Conservation (phyloP, 1,140 invertebrate genomes). For the Drosophila aff. region DNA sequence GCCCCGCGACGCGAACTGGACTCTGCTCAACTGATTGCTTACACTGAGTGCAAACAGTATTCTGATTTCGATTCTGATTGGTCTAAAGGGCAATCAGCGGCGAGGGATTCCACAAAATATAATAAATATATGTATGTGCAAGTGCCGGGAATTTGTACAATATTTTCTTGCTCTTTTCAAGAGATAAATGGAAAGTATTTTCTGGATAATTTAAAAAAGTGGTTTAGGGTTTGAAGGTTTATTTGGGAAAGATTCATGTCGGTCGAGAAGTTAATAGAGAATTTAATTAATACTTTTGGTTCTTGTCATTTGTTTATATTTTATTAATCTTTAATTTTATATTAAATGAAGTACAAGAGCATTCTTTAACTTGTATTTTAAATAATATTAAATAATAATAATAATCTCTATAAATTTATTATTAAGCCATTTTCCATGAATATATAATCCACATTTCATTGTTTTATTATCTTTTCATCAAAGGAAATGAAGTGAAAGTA, state of each 20-base stretch:
- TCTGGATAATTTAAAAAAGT: neutral
- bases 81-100: conserved; percentile 37
- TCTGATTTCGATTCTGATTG: conserved; percentile 48
- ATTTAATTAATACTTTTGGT: neutral
- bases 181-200: conserved; percentile 3
- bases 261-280: neutral
- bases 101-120: conserved; percentile 12
- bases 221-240: neutral
- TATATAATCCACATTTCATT: no score
- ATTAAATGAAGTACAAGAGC: no score
- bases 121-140: conserved; percentile 2
- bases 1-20: conserved; percentile 65
- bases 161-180: conserved; percentile 7
- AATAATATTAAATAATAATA: no score
- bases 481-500: neutral
- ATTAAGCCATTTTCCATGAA: no score
- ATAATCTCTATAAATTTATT: no score
- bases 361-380: no score
- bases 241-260: neutral
- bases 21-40: conserved; percentile 72
- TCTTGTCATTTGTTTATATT: no score
- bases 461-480: neutral
- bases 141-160: neutral
- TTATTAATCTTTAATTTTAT: no score
- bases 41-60: conserved; percentile 50